These are phyloP conservation scores for Sebastolobus altivelis DNA, from an alignment of 2,797 vertebrate genomes.

Conservation along the genomic window DNA sequence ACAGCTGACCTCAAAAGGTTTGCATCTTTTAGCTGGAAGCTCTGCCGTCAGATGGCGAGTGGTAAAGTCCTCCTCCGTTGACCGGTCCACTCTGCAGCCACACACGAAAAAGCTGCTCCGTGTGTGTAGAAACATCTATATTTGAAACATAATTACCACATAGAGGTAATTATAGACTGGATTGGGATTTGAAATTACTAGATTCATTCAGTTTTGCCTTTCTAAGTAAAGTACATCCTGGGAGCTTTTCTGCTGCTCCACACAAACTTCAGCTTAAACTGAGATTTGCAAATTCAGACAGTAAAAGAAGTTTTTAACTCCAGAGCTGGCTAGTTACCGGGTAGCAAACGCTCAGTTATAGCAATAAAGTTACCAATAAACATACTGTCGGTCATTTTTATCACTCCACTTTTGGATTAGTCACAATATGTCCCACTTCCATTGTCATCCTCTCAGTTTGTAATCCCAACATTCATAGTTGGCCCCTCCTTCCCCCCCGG, in stretches of 20 bases:
- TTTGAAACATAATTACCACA: constrained; percentile 71
- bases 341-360: not conserved
- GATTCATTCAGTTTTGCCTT: constrained; percentile 48
- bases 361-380: not conserved
- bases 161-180: constrained; percentile 57
- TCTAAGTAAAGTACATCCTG: constrained; percentile 29
- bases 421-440: too few relatives aligned
- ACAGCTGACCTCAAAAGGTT: constrained; percentile 81
- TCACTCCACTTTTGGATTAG: too few relatives aligned
- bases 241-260: not conserved
- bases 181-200: constrained; percentile 55
- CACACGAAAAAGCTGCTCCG: not conserved
- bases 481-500: too few relatives aligned
- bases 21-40: not conserved
- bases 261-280: not conserved
- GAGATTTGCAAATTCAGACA: not conserved
- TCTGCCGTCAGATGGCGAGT: not conserved
- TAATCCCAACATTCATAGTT: not conserved
- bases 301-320: not conserved
- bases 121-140: constrained; percentile 57
- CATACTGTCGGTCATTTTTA: not conserved
- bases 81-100: constrained; percentile 35
- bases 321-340: not conserved
- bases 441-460: not conserved
- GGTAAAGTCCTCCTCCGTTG: not conserved